Percentiles rank a stretch among this genome's conserved stretches.
These are phyloP conservation scores for Apostichopus parvimensis DNA, from an alignment of 35 echinoderm and acorn worm genomes.

Conservation along the genomic window DNA sequence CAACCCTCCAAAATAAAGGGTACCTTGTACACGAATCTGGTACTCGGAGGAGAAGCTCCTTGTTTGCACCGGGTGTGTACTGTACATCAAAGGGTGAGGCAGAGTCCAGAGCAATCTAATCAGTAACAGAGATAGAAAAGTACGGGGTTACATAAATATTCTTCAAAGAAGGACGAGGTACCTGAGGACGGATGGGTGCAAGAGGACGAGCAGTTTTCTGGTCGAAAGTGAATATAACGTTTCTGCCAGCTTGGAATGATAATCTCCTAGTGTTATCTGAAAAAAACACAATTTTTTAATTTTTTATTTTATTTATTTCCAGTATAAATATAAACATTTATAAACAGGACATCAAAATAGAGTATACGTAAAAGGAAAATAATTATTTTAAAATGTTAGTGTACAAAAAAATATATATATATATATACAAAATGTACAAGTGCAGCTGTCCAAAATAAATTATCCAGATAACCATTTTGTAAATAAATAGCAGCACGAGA, in stretches of 20 bases:
- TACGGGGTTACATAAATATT: not conserved
- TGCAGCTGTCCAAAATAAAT: no score
- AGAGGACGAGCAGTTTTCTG: constrained; percentile 45
- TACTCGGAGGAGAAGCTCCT: constrained; percentile 68
- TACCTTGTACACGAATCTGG: constrained; percentile 83
- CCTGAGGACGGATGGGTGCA: constrained; percentile 2
- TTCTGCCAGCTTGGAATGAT: not conserved
- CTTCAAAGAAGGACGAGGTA: not conserved
- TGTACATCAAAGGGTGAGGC: constrained; percentile 64
- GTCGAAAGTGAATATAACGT: constrained; percentile 37
- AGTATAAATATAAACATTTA: no score
- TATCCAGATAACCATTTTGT: no score
- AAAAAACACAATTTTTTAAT: not conserved
- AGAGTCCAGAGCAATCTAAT: constrained; percentile 55
- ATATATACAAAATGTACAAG: no score
- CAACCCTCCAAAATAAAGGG: not conserved
- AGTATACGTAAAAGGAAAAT: no score
- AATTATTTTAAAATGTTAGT: no score
- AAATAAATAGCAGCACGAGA: no score
- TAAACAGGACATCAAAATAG: no score
- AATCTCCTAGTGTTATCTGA: constrained; percentile 25
- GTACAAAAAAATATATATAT: no score
- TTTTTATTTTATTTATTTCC: no score
- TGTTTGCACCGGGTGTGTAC: constrained; percentile 70
- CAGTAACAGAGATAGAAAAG: constrained; percentile 4